Conservation (phyloP, 64 coral and sea anemone species). For the Orbicella faveolata region DNA sequence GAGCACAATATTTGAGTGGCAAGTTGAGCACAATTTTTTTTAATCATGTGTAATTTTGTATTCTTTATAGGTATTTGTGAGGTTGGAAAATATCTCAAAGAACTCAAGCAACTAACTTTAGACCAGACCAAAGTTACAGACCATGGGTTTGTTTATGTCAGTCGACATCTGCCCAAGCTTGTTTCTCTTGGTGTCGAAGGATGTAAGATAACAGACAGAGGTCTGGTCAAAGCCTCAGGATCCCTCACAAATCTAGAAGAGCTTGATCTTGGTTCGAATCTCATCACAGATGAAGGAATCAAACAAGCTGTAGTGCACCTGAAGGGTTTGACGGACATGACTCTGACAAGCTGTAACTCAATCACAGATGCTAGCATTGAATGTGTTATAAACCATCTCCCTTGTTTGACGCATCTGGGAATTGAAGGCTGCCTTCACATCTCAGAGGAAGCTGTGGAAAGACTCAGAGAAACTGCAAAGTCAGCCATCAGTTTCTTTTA, state of each 20-base stretch:
- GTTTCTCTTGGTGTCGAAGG: constrained; percentile 78
- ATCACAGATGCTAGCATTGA: constrained; percentile 76
- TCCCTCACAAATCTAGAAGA: constrained; percentile 57
- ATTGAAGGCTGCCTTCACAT: constrained; percentile 82
- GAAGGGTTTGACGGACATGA: constrained; percentile 82
- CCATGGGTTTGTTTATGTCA: constrained; percentile 87
- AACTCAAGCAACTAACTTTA: constrained; percentile 73
- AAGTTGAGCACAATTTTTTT: not conserved
- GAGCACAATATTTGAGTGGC: not conserved
- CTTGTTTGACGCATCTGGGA: constrained; percentile 89
- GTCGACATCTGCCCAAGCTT: constrained; percentile 61
- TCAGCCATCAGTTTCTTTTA: constrained; percentile 86
- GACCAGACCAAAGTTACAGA: constrained; percentile 83
- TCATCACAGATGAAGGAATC: constrained; percentile 65
- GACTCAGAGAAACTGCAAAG: constrained; percentile 59
- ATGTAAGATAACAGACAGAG: constrained; percentile 68
- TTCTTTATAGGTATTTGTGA: constrained; percentile 71
- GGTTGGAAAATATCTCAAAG: constrained; percentile 75
- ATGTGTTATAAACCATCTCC: constrained; percentile 57
- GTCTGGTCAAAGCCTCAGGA: constrained; percentile 47
- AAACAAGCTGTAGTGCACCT: constrained; percentile 56
- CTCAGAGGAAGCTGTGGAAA: constrained; percentile 66
- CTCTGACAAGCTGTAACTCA: constrained; percentile 63
- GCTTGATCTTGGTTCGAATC: constrained; percentile 63
- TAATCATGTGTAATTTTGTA: not conserved